Conservation (phyloP, 2,113 vertebrate species). For the Penelope pileata region DNA sequence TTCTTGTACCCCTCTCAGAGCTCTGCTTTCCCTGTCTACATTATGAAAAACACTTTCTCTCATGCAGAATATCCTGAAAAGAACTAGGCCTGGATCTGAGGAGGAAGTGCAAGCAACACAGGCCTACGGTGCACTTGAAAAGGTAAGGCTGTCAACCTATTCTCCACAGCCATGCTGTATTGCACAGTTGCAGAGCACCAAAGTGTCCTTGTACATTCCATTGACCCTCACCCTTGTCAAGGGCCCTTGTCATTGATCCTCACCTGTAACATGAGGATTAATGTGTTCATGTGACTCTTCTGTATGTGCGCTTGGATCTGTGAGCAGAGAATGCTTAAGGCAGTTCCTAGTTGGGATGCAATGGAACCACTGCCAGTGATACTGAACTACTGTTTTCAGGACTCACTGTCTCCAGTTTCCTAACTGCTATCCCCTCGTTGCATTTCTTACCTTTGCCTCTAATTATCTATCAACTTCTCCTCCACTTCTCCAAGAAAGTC, state of each 20-base stretch:
- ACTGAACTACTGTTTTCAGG: neutral
- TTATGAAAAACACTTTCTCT: neutral
- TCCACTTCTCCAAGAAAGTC: neutral
- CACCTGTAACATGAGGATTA: neutral
- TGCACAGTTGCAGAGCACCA: neutral
- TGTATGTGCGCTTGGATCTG: neutral
- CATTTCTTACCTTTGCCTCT: neutral
- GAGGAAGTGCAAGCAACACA: constrained; percentile 90
- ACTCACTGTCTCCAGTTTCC: neutral
- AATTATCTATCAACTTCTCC: neutral
- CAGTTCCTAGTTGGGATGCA: neutral
- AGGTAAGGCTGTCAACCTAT: constrained; percentile 73
- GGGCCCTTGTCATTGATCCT: neutral
- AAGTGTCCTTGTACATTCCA: neutral
- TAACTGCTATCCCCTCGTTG: neutral
- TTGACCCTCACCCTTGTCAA: neutral
- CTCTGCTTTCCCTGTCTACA: neutral
- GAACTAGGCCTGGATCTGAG: constrained; percentile 83
- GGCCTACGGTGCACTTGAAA: constrained; percentile 88
- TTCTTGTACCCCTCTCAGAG: neutral
- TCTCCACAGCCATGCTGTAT: neutral
- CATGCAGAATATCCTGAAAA: constrained; percentile 93
- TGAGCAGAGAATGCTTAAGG: neutral
- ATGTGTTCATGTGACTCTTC: neutral
- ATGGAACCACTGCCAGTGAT: neutral